Evolutionary conservation across 2,113 vertebrate species (phyloP).

Genomic region (Grammomys surdaster): DNA sequence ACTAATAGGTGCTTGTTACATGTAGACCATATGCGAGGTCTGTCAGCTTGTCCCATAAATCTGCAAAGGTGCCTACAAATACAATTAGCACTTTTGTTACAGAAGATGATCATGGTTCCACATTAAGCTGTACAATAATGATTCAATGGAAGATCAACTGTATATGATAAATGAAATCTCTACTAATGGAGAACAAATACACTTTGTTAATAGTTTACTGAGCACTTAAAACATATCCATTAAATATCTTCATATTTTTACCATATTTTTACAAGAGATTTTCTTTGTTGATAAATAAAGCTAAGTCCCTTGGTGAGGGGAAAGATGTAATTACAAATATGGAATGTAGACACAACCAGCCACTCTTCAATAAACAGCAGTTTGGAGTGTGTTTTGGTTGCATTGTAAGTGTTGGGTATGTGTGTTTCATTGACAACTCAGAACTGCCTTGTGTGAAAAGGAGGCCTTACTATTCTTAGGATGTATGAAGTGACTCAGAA

Average conservation of each 20-base stretch:
- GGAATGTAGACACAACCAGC: background rate
- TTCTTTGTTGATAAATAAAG: conserved; percentile 14
- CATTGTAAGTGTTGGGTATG: background rate
- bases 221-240: conserved; percentile 28
- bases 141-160: background rate
- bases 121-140: background rate
- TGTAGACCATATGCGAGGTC: background rate
- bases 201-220: background rate
- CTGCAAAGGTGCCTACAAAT: background rate
- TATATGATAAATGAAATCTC: background rate
- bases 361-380: background rate
- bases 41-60: background rate
- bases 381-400: background rate
- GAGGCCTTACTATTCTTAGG: background rate
- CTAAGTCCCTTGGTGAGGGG: background rate
- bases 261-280: background rate
- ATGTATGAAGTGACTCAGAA: background rate
- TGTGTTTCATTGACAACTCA: background rate
- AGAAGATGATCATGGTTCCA: conserved; percentile 27
- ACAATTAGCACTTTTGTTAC: background rate
- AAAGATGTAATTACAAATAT: background rate
- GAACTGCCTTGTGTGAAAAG: background rate
- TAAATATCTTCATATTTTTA: conserved; percentile 40
- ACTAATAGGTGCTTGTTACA: background rate
- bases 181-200: background rate